A percentile compares a stretch with the other conserved stretches of the same genome.
Conservation (phyloP, 2,888 invertebrate species). For the Eilema caniola region DNA sequence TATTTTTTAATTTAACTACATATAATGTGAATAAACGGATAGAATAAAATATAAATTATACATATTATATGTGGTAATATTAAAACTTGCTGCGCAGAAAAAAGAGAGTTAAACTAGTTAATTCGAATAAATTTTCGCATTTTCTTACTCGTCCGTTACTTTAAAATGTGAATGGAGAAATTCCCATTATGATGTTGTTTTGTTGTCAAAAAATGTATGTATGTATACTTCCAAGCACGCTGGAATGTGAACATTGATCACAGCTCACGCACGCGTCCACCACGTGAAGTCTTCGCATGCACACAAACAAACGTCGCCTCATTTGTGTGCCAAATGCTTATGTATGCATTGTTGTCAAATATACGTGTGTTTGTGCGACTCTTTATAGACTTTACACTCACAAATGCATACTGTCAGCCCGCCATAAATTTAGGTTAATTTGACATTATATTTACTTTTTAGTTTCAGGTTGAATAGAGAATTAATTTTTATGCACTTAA, state of each 20-base stretch:
- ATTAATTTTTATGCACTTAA: neutral
- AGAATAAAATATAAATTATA: no score
- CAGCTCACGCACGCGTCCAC: conserved; percentile 57
- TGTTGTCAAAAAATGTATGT: conserved; percentile 48
- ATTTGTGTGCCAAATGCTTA: conserved; percentile 68
- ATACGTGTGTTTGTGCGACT: conserved; percentile 52
- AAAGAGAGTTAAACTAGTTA: neutral
- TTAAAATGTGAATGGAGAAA: conserved; percentile 31
- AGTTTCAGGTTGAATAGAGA: conserved; percentile 9
- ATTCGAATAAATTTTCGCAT: neutral
- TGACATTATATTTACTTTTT: conserved; percentile 26
- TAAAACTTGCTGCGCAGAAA: neutral
- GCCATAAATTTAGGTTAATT: conserved; percentile 55
- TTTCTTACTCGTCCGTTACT: conserved; percentile 20
- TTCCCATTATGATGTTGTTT: conserved; percentile 33
- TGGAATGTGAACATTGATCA: conserved; percentile 80
- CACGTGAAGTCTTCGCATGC: conserved; percentile 69
- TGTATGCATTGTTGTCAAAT: conserved; percentile 61
- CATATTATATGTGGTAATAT: neutral
- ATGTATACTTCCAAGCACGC: conserved; percentile 62
- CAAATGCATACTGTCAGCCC: conserved; percentile 25
- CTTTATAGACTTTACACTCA: conserved; percentile 52
- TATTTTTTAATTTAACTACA: no score
- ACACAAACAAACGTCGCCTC: conserved; percentile 49
- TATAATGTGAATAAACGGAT: neutral